Conservation (phyloP, 2,888 invertebrate genomes). For the Drosophila imparisetae region DNA sequence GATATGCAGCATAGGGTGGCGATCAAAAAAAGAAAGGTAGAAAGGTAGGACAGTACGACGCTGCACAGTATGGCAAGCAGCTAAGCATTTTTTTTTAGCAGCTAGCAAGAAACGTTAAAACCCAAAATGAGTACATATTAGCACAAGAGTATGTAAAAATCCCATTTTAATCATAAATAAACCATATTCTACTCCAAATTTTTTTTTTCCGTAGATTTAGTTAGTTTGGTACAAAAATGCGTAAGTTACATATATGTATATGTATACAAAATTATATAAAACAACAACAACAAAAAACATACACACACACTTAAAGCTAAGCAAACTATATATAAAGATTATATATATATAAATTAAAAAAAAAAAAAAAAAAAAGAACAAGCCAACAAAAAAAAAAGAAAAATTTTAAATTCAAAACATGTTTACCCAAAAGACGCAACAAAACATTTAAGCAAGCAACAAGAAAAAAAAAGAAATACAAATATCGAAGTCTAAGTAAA, state of each 20-base stretch:
- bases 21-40: not conserved
- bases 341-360: slow-evolving; percentile 26
- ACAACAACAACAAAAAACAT: slow-evolving; percentile 3
- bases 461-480: not conserved
- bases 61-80: slow-evolving; percentile 23
- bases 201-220: slow-evolving; percentile 67
- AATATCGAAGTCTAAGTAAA: slow-evolving; percentile 28
- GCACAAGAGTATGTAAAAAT: slow-evolving; percentile 65
- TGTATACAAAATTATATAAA: slow-evolving; percentile 26
- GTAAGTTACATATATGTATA: slow-evolving; percentile 47
- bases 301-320: slow-evolving; percentile 36
- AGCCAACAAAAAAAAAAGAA: slow-evolving; percentile 1
- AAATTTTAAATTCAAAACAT: slow-evolving; percentile 50
- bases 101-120: slow-evolving; percentile 10
- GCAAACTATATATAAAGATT: slow-evolving; percentile 44
- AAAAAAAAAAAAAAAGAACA: not conserved
- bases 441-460: slow-evolving; percentile 14
- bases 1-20: slow-evolving; percentile 23
- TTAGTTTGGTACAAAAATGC: slow-evolving; percentile 68
- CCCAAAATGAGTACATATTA: slow-evolving; percentile 50
- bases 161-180: slow-evolving; percentile 60
- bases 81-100: slow-evolving; percentile 12
- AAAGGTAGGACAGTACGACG: slow-evolving; percentile 27
- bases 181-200: slow-evolving; percentile 34
- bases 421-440: slow-evolving; percentile 42